These are phyloP conservation scores for Hydrotaea cyrtoneurina DNA, from an alignment of 2,888 invertebrate genomes.

Conservation along the genomic window DNA sequence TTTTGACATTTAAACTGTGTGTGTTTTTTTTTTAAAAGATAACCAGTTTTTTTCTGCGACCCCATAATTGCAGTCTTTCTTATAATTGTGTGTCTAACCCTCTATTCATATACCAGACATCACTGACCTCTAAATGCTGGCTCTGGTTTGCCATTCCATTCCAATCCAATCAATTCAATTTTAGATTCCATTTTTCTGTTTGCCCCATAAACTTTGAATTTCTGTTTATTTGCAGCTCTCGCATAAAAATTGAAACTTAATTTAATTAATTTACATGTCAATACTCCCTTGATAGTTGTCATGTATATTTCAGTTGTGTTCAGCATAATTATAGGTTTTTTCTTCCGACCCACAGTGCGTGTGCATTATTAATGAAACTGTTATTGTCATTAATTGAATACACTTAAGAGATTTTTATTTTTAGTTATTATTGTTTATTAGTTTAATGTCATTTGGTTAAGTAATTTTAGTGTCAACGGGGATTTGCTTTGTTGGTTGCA, in stretches of 20 bases:
- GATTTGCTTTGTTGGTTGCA: no score
- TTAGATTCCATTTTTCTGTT: background rate
- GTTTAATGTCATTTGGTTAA: background rate
- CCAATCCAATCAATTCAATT: background rate
- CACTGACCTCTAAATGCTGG: background rate
- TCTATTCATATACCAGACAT: background rate
- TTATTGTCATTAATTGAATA: background rate
- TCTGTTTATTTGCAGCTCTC: background rate
- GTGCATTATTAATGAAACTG: background rate
- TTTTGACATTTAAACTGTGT: conserved; percentile 13
- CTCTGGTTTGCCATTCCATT: no score
- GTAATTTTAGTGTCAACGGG: no score
- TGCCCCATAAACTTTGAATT: background rate
- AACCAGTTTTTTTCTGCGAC: background rate
- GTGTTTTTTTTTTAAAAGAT: background rate
- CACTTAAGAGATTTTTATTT: background rate
- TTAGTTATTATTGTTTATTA: background rate
- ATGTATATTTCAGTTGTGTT: background rate
- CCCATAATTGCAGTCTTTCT: background rate
- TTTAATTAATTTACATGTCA: background rate
- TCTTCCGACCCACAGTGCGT: background rate
- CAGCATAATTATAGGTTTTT: background rate
- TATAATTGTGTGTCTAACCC: background rate
- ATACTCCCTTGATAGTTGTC: background rate
- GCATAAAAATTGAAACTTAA: background rate